A percentile compares a stretch with the other conserved stretches of the same genome.
These are phyloP conservation scores for Poeciliopsis paucimaculata DNA, from an alignment of 2,797 vertebrate species.

Conservation along the genomic window DNA sequence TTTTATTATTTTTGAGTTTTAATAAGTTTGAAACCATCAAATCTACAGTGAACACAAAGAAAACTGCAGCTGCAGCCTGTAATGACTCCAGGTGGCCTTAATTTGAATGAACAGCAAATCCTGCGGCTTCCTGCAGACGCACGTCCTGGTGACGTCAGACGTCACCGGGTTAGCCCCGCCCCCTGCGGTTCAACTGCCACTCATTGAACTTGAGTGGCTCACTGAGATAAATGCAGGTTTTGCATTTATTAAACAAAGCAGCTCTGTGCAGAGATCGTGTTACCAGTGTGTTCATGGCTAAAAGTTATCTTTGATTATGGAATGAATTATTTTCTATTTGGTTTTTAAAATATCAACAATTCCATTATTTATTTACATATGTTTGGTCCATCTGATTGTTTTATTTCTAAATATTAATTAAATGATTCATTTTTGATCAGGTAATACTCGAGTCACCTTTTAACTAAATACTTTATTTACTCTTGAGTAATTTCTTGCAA, in stretches of 20 bases:
- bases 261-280: conserved; percentile 1
- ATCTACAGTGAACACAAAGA: background rate
- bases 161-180: conserved; percentile 1
- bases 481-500: too few species aligned
- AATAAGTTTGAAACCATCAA: background rate
- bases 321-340: background rate
- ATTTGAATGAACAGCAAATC: background rate
- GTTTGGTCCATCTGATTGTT: too few species aligned
- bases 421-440: too few species aligned
- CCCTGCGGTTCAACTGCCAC: conserved; percentile 11
- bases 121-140: background rate
- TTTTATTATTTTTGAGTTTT: background rate
- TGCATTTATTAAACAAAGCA: background rate
- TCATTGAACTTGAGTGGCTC: background rate
- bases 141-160: background rate
- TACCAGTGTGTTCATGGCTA: background rate
- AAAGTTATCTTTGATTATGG: background rate
- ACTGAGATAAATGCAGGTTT: background rate
- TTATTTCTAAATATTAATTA: too few species aligned
- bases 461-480: too few species aligned
- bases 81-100: background rate
- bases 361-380: too few species aligned
- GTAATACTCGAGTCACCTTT: too few species aligned
- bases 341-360: too few species aligned
- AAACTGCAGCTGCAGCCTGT: background rate